Evolutionary conservation across 2,888 invertebrate species (phyloP).

Genomic region (Drosophila anceps): DNA sequence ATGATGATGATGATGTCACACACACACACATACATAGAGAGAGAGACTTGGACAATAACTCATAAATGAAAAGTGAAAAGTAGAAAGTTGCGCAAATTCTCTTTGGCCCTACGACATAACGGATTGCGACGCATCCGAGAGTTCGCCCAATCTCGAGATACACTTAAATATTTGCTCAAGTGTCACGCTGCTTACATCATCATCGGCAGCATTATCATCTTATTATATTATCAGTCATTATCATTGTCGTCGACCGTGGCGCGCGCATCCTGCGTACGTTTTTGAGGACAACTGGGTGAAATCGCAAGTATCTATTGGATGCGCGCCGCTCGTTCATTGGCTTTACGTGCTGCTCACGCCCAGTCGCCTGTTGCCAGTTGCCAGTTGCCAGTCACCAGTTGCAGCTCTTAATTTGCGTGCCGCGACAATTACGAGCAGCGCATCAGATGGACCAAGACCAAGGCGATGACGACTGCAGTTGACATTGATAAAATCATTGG

Average conservation of each 20-base stretch:
- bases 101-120: slow-evolving; percentile 68
- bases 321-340: slow-evolving; percentile 23
- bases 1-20: slow-evolving; percentile 72
- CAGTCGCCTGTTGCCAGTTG: slow-evolving; percentile 25
- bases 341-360: slow-evolving; percentile 75
- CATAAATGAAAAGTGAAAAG: slow-evolving; percentile 82
- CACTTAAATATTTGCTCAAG: slow-evolving; percentile 75
- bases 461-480: slow-evolving; percentile 53
- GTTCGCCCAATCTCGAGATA: slow-evolving; percentile 48
- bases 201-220: slow-evolving; percentile 39
- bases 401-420: slow-evolving; percentile 49
- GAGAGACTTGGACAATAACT: slow-evolving; percentile 62
- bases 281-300: slow-evolving; percentile 77
- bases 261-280: slow-evolving; percentile 76
- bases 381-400: slow-evolving; percentile 10
- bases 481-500: slow-evolving; percentile 79
- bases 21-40: slow-evolving; percentile 16
- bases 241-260: slow-evolving; percentile 41
- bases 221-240: slow-evolving; percentile 33
- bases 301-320: slow-evolving; percentile 65
- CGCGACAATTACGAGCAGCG: slow-evolving; percentile 55
- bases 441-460: slow-evolving; percentile 34
- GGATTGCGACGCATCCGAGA: slow-evolving; percentile 52
- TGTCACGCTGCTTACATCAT: slow-evolving; percentile 78
- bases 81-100: slow-evolving; percentile 81